Base-by-base conservation (phyloP, 64 coral and sea anemone species). In the Montipora capricornis region DNA sequence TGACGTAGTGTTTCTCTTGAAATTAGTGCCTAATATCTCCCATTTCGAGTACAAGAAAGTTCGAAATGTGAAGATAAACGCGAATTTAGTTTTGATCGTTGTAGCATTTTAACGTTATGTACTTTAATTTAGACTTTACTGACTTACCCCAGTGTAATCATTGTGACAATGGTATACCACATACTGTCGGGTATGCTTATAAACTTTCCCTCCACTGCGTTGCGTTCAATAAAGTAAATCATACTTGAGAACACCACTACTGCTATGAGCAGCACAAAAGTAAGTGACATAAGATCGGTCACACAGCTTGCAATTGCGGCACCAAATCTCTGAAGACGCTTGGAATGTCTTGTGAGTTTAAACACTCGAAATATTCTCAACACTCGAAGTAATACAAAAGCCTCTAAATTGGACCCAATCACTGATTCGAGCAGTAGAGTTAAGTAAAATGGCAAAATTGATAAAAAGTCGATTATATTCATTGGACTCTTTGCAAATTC, bases 151-250 rank as follows among this genome's bases (percentile, higher is more conserved):
- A 98, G 51, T 19, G 97, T 98, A 17, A 98, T 98, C 94, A 98
- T 98, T 1, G 97, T 98, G 15, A 98, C 97, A 17, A 98, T 93
- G 1, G 97, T 98, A 59, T 91, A 98, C 97, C 97, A 98, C 97
- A 98, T 98, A 53, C 87, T 93, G 71, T 98, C 97, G 11, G 97
- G 97, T 6, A 98, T 98, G 74, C 97, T 98, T 47, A 59, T 91
- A 15, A 95, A 98, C 57, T 83, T 93, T 17, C 93, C 88, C 16
- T 95, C 81, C 49, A 87, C 92, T 16, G 81, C 90, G 8, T 88
- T 82, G 16, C 83, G 81, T 51, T 98, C 97, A 52, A 95, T 93
- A 64, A 93, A 95, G 81, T 91, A 98, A 67, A 98, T 90, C 60
- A 90, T 91, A 85, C 97, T 98, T 29, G 97, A 93, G 83, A 98